Evolutionary conservation across 2,888 invertebrate species (phyloP).

Genomic region (Hydrotaea diabolus): DNA sequence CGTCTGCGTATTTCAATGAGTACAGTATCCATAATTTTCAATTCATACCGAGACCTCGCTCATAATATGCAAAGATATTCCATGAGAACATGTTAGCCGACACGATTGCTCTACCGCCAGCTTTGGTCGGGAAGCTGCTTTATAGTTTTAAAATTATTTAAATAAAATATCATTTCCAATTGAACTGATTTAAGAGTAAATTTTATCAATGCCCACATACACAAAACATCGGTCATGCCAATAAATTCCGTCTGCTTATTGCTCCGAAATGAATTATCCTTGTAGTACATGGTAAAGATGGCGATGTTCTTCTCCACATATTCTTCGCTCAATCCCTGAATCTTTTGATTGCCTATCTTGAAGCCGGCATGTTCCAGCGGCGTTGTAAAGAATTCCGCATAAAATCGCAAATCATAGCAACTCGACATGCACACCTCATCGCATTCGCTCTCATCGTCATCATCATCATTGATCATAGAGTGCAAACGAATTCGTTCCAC

Average conservation of each 20-base stretch:
- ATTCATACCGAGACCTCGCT: no score
- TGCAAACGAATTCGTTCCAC: constrained; percentile 58
- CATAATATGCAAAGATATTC: no score
- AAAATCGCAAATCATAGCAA: constrained; percentile 87
- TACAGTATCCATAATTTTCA: no score
- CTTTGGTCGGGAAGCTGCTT: no score
- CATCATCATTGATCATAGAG: constrained; percentile 53
- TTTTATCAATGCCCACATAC: constrained; percentile 83
- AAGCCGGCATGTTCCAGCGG: constrained; percentile 78
- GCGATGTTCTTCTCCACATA: constrained; percentile 83
- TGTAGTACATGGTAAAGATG: constrained; percentile 86
- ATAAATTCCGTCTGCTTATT: constrained; percentile 88
- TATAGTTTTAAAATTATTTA: no score
- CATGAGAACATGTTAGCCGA: no score
- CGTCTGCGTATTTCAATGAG: no score
- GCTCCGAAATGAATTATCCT: constrained; percentile 85
- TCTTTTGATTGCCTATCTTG: constrained; percentile 48
- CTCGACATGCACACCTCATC: constrained; percentile 83
- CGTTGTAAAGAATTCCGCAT: constrained; percentile 83
- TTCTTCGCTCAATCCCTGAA: constrained; percentile 63
- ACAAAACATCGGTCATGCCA: constrained; percentile 89
- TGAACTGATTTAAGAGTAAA: no score
- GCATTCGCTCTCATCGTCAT: constrained; percentile 60
- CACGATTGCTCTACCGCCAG: no score
- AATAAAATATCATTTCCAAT: no score